Evolutionary conservation across 1,140 invertebrate species (phyloP), one percentile per base, ranked within the genome.

Genomic region (Drosophila elegans): DNA sequence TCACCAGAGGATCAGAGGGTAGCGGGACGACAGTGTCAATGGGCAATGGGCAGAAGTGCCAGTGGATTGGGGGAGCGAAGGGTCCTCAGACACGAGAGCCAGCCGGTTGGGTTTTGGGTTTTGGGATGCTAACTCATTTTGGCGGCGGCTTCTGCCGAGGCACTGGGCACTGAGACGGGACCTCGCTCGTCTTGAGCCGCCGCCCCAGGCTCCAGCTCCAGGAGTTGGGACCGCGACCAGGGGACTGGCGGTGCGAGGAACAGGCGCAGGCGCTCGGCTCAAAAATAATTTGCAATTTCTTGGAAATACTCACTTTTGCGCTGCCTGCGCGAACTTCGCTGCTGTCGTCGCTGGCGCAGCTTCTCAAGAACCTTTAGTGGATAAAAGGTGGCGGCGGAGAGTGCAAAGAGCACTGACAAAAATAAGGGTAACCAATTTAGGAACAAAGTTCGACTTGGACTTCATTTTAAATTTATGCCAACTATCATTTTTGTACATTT

Each of bases 201-300:
- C 7, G 45, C 49, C 66, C 45, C 53, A 59, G 62, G 56, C 57
- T 53, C n/a, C 38, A 41, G 55, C 39, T 16, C 7, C 32, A 48
- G 74, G 51, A 63, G 57, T n/a, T 45, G 60, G 27, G 27, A 13
- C 13, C n/a, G 39, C 10, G 39, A 13, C 4, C 11, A 42, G 52
- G 29, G 55, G 49, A 13, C 48, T 54, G 48, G 27, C 21, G 12
- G 48, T 5, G 25, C 3, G 21, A 60, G 42, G 61, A 59, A 32
- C 64, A 82, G 83, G 84, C 84, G 84, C 84, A 89, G 84, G 84
- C 84, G 84, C 84, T 89, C 80, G 64, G 73, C 85, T 89, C 84
- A 89, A 90, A 89, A 89, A 89, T 89, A 89, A 89, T 89, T 89
- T 89, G 80, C 84, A 89, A 89, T 89, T 89, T 89, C 84, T 89